Evolutionary conservation across 2,888 invertebrate genomes (phyloP).

Genomic region (Sarcophaga caerulescens): DNA sequence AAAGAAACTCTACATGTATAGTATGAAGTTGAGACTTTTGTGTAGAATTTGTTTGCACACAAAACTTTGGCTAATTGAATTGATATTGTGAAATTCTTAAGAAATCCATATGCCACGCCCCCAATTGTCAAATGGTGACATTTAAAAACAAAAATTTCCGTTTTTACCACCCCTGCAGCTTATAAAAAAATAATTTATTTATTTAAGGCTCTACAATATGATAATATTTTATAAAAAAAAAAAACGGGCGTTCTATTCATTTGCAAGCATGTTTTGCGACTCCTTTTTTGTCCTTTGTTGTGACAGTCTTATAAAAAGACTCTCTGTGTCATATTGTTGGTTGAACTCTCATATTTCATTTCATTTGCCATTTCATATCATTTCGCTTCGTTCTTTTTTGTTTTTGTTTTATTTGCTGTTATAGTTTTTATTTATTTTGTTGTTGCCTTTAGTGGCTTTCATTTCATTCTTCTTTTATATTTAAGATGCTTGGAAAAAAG

Average conservation of each 20-base stretch:
- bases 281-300: constrained; percentile 51
- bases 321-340: constrained; percentile 58
- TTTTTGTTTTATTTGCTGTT: background rate
- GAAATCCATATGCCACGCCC: too few species aligned
- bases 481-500: background rate
- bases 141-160: too few species aligned
- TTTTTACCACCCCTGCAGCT: too few species aligned
- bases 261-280: constrained; percentile 8
- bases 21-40: too few species aligned
- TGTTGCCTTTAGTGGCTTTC: background rate
- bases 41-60: too few species aligned
- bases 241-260: background rate
- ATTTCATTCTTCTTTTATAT: constrained; percentile 1
- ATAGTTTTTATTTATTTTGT: constrained; percentile 10
- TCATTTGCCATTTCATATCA: background rate
- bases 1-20: too few species aligned
- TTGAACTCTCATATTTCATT: constrained; percentile 57
- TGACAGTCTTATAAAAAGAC: constrained; percentile 52
- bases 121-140: too few species aligned
- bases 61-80: too few species aligned
- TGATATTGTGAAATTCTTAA: too few species aligned
- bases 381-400: background rate
- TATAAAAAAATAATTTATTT: too few species aligned
- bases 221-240: background rate
- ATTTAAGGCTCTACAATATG: too few species aligned